phyloP scores from a whole-genome alignment of 2,797 vertebrate species.

The Peromyscus nudipes region DNA sequence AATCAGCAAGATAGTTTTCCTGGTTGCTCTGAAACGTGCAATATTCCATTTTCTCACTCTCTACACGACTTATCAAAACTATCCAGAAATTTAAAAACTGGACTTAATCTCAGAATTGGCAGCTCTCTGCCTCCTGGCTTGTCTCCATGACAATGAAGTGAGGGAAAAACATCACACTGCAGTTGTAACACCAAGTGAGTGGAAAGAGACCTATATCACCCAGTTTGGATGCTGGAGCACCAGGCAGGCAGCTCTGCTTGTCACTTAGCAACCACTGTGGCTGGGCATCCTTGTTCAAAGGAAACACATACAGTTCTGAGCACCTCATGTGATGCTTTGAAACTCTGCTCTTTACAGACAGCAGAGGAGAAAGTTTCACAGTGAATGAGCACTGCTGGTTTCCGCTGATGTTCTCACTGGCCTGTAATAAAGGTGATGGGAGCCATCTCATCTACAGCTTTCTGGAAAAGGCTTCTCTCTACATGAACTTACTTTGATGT shows the following conservation, averaged over 20 bases:
- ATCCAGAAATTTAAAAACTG: slow-evolving; percentile 57
- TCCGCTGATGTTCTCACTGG: not conserved
- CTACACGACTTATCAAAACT: slow-evolving; percentile 19
- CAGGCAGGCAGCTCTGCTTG: not conserved
- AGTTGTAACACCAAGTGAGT: not conserved
- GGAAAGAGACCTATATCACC: not conserved
- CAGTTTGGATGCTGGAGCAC: not conserved
- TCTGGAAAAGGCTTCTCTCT: not conserved
- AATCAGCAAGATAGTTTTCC: slow-evolving; percentile 50
- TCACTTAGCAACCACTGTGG: not conserved
- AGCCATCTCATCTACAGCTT: not conserved
- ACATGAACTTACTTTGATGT: not conserved
- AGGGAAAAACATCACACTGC: not conserved
- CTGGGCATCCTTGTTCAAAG: not conserved
- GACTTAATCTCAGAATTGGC: slow-evolving; percentile 54
- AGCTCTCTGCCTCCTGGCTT: slow-evolving; percentile 30
- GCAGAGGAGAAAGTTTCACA: not conserved
- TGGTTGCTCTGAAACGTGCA: slow-evolving; percentile 12
- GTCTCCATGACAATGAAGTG: not conserved
- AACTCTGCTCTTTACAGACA: not conserved
- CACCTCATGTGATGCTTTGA: not conserved
- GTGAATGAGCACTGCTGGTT: not conserved
- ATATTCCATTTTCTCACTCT: slow-evolving; percentile 65
- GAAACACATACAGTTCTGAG: not conserved
- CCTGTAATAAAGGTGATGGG: not conserved